Evolutionary conservation across 30 jellyfish, hydroid and myxozoan species (phyloP).

Genomic region (Cassiopea xamachana): DNA sequence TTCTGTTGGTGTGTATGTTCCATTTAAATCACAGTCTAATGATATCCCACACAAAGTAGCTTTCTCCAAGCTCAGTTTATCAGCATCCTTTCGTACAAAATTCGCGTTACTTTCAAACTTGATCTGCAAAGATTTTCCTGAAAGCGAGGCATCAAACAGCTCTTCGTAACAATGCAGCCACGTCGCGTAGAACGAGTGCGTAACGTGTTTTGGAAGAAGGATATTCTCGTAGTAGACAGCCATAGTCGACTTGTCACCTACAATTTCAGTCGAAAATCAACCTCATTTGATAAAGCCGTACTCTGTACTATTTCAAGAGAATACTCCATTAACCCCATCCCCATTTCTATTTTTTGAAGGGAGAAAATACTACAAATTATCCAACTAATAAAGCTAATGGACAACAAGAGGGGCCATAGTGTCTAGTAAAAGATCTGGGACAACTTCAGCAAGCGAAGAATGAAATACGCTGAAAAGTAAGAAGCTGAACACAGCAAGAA

Average conservation of each 20-base stretch:
- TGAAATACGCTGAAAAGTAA: too few relatives aligned
- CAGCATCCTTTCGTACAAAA: conserved; percentile 37
- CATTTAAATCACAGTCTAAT: conserved; percentile 39
- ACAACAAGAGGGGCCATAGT: too few relatives aligned
- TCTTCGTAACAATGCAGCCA: conserved; percentile 92
- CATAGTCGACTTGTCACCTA: conserved; percentile 76
- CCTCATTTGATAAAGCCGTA: too few relatives aligned
- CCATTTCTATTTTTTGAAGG: too few relatives aligned
- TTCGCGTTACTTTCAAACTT: conserved; percentile 28
- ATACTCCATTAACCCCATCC: too few relatives aligned
- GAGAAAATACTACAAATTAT: too few relatives aligned
- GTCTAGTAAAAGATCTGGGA: too few relatives aligned
- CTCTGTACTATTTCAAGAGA: too few relatives aligned
- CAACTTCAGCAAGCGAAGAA: too few relatives aligned
- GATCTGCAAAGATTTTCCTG: conserved; percentile 54
- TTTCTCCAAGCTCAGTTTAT: conserved; percentile 37
- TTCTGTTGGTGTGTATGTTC: conserved; percentile 51
- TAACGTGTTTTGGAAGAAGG: conserved; percentile 88
- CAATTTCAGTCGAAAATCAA: not conserved
- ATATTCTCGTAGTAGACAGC: conserved; percentile 80
- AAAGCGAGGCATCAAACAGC: conserved; percentile 81
- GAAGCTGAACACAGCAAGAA: too few relatives aligned
- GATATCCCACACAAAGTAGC: conserved; percentile 28
- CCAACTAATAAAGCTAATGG: too few relatives aligned
- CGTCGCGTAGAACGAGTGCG: conserved; percentile 86